phyloP scores from a whole-genome alignment of 2,888 invertebrate species.

The Zhengitettix transpicula region DNA sequence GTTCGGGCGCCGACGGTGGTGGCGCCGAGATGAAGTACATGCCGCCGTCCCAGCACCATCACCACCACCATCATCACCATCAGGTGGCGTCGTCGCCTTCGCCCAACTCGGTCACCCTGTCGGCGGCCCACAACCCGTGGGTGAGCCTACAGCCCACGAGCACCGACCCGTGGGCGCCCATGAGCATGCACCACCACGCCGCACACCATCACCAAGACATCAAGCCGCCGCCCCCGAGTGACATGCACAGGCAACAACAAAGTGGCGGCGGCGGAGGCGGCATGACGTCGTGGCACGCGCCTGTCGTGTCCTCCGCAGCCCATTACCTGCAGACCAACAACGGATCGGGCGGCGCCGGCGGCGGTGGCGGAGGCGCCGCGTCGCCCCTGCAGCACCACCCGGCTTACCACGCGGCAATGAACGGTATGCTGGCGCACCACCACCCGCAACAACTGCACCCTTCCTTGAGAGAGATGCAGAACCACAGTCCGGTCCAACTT shows the following conservation, averaged over 20 bases:
- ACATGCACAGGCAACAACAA: conserved; percentile 10
- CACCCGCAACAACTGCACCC: conserved; percentile 24
- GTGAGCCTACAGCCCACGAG: conserved; percentile 55
- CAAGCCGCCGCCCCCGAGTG: conserved; percentile 25
- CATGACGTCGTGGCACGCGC: conserved; percentile 81
- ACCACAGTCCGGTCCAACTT: conserved; percentile 31
- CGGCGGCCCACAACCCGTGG: conserved; percentile 56
- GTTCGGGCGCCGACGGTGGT: conserved; percentile 69
- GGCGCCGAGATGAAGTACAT: conserved; percentile 88
- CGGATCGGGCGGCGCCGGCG: conserved; percentile 31
- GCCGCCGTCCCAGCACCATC: conserved; percentile 61
- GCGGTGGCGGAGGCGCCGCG: conserved; percentile 49
- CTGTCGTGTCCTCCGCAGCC: conserved; percentile 65
- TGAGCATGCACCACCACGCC: conserved; percentile 50
- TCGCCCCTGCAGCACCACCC: conserved; percentile 50
- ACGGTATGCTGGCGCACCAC: conserved; percentile 48
- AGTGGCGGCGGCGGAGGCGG: conserved; percentile 44
- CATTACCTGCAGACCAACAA: conserved; percentile 49
- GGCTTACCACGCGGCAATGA: conserved; percentile 54
- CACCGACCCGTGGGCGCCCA: conserved; percentile 62
- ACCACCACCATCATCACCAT: conserved; percentile 57
- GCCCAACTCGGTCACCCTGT: conserved; percentile 40
- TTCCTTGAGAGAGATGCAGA: conserved; percentile 21
- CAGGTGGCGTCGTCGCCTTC: conserved; percentile 50
- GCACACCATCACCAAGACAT: conserved; percentile 53